Percentiles rank a stretch among this genome's conserved stretches.
Conservation (phyloP, 1,140 invertebrate species). For the Meteorus sp. region DNA sequence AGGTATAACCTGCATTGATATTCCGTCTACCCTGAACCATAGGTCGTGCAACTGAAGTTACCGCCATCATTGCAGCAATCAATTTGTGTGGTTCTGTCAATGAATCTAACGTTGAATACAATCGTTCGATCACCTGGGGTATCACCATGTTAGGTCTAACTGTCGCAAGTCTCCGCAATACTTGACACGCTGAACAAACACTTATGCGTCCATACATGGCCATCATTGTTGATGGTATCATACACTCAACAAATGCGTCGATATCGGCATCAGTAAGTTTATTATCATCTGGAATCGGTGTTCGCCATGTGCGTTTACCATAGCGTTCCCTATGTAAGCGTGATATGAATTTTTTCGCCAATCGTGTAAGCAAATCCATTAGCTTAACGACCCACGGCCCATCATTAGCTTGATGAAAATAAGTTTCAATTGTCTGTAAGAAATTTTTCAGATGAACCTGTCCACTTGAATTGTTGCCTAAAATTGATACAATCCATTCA, state of each 20-base stretch:
- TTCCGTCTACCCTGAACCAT: conserved; percentile 68
- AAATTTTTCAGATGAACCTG: conserved; percentile 79
- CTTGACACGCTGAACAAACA: conserved; percentile 65
- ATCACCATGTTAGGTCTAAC: conserved; percentile 83
- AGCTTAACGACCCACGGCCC: conserved; percentile 75
- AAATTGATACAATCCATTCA: conserved; percentile 51
- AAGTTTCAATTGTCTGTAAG: conserved; percentile 83
- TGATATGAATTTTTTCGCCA: conserved; percentile 63
- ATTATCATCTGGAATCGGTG: conserved; percentile 66
- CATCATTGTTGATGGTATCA: conserved; percentile 69
- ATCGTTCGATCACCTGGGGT: conserved; percentile 78
- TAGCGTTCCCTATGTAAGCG: conserved; percentile 68
- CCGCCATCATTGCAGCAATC: conserved; percentile 76
- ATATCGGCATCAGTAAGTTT: conserved; percentile 81
- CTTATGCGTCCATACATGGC: conserved; percentile 79
- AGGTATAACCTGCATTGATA: conserved; percentile 57
- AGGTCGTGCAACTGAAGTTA: conserved; percentile 71
- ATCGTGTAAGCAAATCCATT: conserved; percentile 65
- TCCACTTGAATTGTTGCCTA: conserved; percentile 61
- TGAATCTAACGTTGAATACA: conserved; percentile 79
- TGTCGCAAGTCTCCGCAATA: conserved; percentile 75
- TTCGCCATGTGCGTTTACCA: conserved; percentile 68
- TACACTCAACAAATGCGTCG: conserved; percentile 77
- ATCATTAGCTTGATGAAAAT: conserved; percentile 86
- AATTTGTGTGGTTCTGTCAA: conserved; percentile 86